These are phyloP conservation scores for Periphyllus acericola DNA, from an alignment of 2,888 invertebrate genomes.

Conservation along the genomic window DNA sequence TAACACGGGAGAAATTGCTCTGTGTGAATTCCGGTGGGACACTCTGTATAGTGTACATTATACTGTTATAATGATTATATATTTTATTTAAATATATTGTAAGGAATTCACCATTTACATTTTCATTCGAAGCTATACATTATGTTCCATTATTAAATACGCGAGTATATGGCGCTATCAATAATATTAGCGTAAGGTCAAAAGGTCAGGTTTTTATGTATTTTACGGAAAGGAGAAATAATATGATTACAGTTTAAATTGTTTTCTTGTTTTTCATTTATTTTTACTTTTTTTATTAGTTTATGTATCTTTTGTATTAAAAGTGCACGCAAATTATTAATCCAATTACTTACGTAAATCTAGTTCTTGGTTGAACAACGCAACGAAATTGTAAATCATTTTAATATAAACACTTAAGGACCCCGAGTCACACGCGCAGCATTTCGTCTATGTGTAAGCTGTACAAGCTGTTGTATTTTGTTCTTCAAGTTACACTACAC, in stretches of 20 bases:
- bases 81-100: conserved; percentile 15
- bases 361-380: not conserved
- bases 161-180: not conserved
- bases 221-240: not conserved
- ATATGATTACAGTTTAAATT: conserved; percentile 27
- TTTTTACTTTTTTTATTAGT: not conserved
- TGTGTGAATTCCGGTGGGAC: too few species aligned
- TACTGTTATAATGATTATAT: not conserved
- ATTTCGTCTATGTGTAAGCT: not conserved
- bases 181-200: conserved; percentile 29
- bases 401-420: conserved; percentile 3
- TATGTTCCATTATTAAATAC: not conserved
- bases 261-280: too few species aligned
- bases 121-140: not conserved
- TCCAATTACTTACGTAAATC: not conserved
- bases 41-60: too few species aligned
- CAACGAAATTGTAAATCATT: not conserved
- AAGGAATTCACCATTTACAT: conserved; percentile 21
- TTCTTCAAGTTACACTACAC: not conserved
- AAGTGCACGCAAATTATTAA: conserved; percentile 20
- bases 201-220: conserved; percentile 35
- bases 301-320: conserved; percentile 13
- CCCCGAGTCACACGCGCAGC: not conserved
- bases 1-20: too few species aligned
- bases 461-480: not conserved